Conservation (phyloP, 2,888 invertebrate species). For the Tipula vernalis region DNA sequence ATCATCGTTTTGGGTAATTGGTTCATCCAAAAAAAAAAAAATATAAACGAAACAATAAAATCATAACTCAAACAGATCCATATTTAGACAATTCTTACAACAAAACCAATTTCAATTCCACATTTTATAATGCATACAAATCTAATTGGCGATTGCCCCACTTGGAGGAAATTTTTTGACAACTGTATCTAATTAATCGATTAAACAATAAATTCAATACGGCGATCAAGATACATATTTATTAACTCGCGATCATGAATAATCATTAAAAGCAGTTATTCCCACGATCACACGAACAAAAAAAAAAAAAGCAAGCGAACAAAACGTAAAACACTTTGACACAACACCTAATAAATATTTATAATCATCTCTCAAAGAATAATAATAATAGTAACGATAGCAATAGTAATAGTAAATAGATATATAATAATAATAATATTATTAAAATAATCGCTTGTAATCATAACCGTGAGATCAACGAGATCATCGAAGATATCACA, state of each 20-base stretch:
- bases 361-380: neutral
- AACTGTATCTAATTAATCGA: neutral
- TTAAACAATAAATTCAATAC: neutral
- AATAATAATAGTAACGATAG: neutral
- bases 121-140: neutral
- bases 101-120: neutral
- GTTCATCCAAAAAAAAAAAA: too few relatives aligned
- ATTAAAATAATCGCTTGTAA: conserved; percentile 4
- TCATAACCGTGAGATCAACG: conserved; percentile 4
- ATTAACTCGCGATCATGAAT: neutral
- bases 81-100: neutral
- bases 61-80: neutral
- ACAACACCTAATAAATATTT: conserved; percentile 4
- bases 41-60: too few relatives aligned
- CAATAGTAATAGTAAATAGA: neutral
- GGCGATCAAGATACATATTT: neutral
- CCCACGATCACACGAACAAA: neutral
- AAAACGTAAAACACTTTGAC: neutral
- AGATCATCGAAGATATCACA: neutral
- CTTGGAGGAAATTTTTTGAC: neutral
- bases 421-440: neutral
- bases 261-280: neutral
- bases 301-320: neutral
- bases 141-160: neutral
- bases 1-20: too few relatives aligned